Percentiles rank a stretch among this genome's conserved stretches.
Evolutionary conservation across 1,140 invertebrate species (phyloP).

Genomic region (Phymastichus coffea): DNA sequence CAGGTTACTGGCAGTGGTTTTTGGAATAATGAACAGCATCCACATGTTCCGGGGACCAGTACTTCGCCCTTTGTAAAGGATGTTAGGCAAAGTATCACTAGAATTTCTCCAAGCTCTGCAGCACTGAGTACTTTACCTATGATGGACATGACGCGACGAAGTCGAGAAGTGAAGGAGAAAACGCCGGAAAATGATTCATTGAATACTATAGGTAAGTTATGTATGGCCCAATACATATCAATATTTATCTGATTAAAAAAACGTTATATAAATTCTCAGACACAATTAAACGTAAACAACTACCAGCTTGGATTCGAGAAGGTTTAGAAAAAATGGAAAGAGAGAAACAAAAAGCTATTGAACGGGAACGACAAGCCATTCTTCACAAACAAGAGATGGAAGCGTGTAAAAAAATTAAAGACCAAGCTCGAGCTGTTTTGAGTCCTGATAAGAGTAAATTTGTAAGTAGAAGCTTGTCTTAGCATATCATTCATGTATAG

Average conservation of each 20-base stretch:
- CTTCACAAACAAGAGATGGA: constrained; percentile 64
- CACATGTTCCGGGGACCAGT: constrained; percentile 27
- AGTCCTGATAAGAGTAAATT: constrained; percentile 79
- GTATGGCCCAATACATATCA: too few species aligned
- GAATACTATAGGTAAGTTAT: constrained; percentile 53
- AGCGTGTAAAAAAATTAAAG: constrained; percentile 64
- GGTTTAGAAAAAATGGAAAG: constrained; percentile 96
- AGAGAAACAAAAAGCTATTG: constrained; percentile 87
- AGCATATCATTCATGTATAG: constrained; percentile 4
- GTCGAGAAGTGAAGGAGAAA: constrained; percentile 50
- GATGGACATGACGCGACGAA: constrained; percentile 35
- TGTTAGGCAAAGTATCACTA: constrained; percentile 37
- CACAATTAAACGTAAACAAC: constrained; percentile 84
- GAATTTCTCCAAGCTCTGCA: constrained; percentile 41
- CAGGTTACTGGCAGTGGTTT: constrained; percentile 40
- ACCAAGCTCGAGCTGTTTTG: constrained; percentile 60
- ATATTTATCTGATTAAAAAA: constrained; percentile 3
- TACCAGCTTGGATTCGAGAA: constrained; percentile 95
- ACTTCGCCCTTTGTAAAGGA: constrained; percentile 47
- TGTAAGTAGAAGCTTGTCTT: constrained; percentile 72
- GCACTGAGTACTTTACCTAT: neutral
- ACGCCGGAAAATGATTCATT: constrained; percentile 52
- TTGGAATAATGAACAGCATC: constrained; percentile 51
- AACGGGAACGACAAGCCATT: constrained; percentile 71
- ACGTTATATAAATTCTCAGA: constrained; percentile 59